A percentile compares a stretch with the other conserved stretches of the same genome.
Conservation (phyloP, 2,797 vertebrate species). For the Sebastes variabilis region DNA sequence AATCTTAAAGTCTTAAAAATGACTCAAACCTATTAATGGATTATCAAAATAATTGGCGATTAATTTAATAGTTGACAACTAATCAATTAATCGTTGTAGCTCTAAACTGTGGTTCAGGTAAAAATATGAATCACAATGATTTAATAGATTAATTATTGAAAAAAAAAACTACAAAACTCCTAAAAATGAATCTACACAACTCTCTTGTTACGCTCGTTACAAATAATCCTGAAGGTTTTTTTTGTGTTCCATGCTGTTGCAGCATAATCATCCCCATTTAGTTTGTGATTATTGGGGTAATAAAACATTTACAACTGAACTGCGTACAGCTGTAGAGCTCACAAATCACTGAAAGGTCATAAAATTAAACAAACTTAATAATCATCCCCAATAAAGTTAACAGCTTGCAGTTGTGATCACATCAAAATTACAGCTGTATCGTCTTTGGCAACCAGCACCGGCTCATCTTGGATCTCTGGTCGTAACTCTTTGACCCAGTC, state of each 20-base stretch:
- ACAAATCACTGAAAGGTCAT: background rate
- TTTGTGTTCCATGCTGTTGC: background rate
- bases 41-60: too few relatives aligned
- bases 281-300: background rate
- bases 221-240: background rate
- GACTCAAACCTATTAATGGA: rapidly evolving
- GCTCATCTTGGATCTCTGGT: background rate
- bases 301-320: too few relatives aligned
- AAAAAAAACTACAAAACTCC: background rate
- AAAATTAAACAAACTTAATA: background rate
- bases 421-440: background rate
- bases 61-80: too few relatives aligned
- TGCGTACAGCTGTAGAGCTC: background rate
- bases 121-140: background rate
- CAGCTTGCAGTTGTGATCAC: background rate
- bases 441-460: background rate
- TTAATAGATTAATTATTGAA: background rate
- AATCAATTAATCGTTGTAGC: too few relatives aligned
- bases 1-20: too few relatives aligned
- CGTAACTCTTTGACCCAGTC: background rate
- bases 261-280: background rate
- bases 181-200: background rate
- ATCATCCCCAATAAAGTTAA: background rate
- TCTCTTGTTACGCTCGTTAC: too few relatives aligned
- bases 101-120: too few relatives aligned